Conservation (phyloP, 2,888 invertebrate species). For the Isoperla grammatica region DNA sequence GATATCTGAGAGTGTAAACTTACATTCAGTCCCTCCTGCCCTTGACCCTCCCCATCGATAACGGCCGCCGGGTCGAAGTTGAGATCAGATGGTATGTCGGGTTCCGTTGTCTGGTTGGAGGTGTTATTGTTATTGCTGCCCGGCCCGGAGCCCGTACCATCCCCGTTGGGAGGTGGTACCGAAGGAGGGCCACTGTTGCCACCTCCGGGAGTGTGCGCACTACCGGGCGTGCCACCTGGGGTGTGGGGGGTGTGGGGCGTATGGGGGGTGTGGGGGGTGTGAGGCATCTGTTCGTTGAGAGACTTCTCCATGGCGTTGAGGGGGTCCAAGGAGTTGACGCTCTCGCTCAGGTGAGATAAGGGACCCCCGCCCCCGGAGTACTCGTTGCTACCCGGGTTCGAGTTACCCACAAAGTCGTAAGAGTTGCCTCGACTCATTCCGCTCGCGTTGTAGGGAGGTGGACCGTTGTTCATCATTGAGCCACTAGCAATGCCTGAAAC, state of each 20-base stretch:
- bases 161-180: slow-evolving; percentile 57
- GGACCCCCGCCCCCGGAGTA: slow-evolving; percentile 65
- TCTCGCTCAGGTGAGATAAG: slow-evolving; percentile 75
- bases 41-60: slow-evolving; percentile 84
- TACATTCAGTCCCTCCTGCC: slow-evolving; percentile 84
- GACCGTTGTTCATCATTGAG: slow-evolving; percentile 68
- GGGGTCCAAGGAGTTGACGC: slow-evolving; percentile 84
- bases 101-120: slow-evolving; percentile 46
- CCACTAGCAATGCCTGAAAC: slow-evolving; percentile 66
- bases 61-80: slow-evolving; percentile 92
- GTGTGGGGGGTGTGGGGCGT: slow-evolving; percentile 70
- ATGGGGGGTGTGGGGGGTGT: slow-evolving; percentile 75
- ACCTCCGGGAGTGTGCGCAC: slow-evolving; percentile 63
- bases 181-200: slow-evolving; percentile 65
- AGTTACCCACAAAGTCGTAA: slow-evolving; percentile 36
- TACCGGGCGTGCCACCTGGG: slow-evolving; percentile 60
- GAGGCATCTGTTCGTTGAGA: slow-evolving; percentile 83
- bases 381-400: slow-evolving; percentile 53
- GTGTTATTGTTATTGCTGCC: slow-evolving; percentile 40
- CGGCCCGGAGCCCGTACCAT: slow-evolving; percentile 33
- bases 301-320: slow-evolving; percentile 92
- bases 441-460: slow-evolving; percentile 44
- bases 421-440: slow-evolving; percentile 34
- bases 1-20: too few species aligned
- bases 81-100: slow-evolving; percentile 80